A percentile compares a stretch with the other conserved stretches of the same genome.
Evolutionary conservation across 2,888 invertebrate genomes (phyloP).

Genomic region (Cyaniris semiargus): DNA sequence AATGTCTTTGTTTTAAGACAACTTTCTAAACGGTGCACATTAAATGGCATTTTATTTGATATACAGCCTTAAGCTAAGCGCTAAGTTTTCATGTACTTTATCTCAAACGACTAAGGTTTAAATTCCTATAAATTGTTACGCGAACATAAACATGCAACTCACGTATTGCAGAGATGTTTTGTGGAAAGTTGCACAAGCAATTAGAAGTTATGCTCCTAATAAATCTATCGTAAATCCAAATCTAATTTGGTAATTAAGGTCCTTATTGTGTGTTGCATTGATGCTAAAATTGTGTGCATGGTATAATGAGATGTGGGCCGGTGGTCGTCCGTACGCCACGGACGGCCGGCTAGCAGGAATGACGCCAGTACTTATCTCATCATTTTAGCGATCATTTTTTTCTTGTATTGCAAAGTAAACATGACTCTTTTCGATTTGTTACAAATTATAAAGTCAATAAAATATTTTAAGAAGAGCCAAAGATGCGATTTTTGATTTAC

Average conservation of each 20-base stretch:
- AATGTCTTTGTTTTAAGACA: slow-evolving; percentile 20
- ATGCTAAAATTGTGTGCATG: slow-evolving; percentile 38
- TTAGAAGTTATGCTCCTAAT: slow-evolving; percentile 53
- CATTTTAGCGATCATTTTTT: slow-evolving; percentile 48
- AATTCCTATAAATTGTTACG: neutral
- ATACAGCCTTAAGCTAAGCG: slow-evolving; percentile 55
- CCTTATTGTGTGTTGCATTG: slow-evolving; percentile 37
- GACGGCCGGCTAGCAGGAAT: slow-evolving; percentile 64
- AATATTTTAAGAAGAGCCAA: neutral
- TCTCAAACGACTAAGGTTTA: neutral
- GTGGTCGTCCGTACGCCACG: slow-evolving; percentile 53
- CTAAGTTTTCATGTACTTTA: slow-evolving; percentile 33
- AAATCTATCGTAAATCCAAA: slow-evolving; percentile 42
- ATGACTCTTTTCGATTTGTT: neutral
- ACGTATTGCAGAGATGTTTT: slow-evolving; percentile 54
- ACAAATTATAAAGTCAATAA: neutral
- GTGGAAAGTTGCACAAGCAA: slow-evolving; percentile 63
- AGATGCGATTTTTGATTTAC: neutral
- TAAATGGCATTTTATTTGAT: slow-evolving; percentile 65
- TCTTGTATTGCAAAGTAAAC: slow-evolving; percentile 38
- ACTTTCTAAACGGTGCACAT: slow-evolving; percentile 50
- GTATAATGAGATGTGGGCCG: slow-evolving; percentile 35
- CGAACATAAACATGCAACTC: slow-evolving; percentile 46
- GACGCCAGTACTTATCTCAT: slow-evolving; percentile 55
- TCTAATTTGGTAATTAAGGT: slow-evolving; percentile 40